Evolutionary conservation across 2,113 vertebrate genomes (phyloP).

Genomic region (Tiliqua scincoides): DNA sequence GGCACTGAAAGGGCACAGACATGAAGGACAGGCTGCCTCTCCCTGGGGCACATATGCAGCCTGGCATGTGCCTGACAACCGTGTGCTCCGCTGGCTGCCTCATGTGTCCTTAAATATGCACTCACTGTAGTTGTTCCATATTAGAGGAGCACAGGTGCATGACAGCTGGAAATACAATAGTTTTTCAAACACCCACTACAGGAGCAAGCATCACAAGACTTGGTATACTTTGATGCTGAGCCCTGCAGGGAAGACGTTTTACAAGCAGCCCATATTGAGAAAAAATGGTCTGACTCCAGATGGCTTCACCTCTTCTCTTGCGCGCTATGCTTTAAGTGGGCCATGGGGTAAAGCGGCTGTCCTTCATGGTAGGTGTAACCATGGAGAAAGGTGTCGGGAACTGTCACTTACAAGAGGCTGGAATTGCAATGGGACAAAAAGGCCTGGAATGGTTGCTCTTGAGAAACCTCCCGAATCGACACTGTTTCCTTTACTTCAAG

Average conservation of each 20-base stretch:
- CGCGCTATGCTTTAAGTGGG: background rate
- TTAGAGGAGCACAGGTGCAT: background rate
- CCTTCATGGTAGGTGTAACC: too few species aligned
- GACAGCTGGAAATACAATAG: background rate
- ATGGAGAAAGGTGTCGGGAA: background rate
- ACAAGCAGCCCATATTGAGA: background rate
- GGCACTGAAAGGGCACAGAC: constrained; percentile 16
- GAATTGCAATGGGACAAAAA: background rate
- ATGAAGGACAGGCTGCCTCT: background rate
- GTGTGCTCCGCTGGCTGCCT: background rate
- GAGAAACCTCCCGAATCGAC: background rate
- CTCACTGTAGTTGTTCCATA: background rate
- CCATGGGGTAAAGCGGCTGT: background rate
- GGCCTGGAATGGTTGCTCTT: background rate
- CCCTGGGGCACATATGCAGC: background rate
- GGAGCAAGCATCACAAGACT: background rate
- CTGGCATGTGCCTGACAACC: background rate
- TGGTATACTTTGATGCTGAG: background rate
- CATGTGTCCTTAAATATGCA: background rate
- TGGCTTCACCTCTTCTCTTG: background rate
- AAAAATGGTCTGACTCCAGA: background rate
- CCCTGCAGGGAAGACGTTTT: background rate
- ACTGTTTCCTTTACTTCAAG: background rate
- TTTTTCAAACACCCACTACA: background rate
- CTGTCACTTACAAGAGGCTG: background rate